phyloP scores from a whole-genome alignment of 2,888 invertebrate genomes.

The Busseola fusca region DNA sequence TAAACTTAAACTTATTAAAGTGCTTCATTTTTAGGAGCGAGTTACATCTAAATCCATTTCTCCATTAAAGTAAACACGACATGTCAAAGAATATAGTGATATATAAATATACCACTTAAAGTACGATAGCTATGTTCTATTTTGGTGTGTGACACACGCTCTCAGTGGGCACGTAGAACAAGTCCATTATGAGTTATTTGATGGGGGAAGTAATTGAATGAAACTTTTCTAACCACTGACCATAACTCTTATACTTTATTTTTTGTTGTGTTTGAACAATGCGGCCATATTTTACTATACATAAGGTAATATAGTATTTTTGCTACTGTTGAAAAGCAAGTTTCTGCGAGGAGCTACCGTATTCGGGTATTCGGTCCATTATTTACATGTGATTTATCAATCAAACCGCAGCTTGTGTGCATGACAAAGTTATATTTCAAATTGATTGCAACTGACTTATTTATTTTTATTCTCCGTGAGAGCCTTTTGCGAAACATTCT shows the following conservation, averaged over 20 bases:
- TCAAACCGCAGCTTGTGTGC: slow-evolving; percentile 13
- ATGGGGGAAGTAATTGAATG: slow-evolving; percentile 56
- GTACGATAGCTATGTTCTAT: slow-evolving; percentile 38
- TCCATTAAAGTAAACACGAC: slow-evolving; percentile 31
- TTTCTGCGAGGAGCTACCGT: slow-evolving; percentile 5
- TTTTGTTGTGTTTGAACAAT: slow-evolving; percentile 29
- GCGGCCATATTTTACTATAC: slow-evolving; percentile 29
- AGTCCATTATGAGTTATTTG: slow-evolving; percentile 47
- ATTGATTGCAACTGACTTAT: slow-evolving; percentile 14
- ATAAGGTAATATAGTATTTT: slow-evolving; percentile 3
- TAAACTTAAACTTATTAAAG: background rate
- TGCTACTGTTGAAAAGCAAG: slow-evolving; percentile 11
- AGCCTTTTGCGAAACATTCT: background rate
- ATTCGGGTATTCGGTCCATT: background rate
- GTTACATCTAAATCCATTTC: slow-evolving; percentile 35
- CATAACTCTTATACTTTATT: slow-evolving; percentile 31
- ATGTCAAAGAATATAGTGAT: slow-evolving; percentile 14
- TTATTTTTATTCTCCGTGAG: slow-evolving; percentile 19
- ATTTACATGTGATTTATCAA: slow-evolving; percentile 20
- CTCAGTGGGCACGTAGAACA: slow-evolving; percentile 34
- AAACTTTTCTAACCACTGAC: slow-evolving; percentile 20
- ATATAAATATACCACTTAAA: slow-evolving; percentile 42
- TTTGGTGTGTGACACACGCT: slow-evolving; percentile 34
- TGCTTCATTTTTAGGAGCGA: background rate
- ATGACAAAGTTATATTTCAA: slow-evolving; percentile 13